phyloP scores from a whole-genome alignment of 1,140 invertebrate species.

The Drosophila quadrilineata region DNA sequence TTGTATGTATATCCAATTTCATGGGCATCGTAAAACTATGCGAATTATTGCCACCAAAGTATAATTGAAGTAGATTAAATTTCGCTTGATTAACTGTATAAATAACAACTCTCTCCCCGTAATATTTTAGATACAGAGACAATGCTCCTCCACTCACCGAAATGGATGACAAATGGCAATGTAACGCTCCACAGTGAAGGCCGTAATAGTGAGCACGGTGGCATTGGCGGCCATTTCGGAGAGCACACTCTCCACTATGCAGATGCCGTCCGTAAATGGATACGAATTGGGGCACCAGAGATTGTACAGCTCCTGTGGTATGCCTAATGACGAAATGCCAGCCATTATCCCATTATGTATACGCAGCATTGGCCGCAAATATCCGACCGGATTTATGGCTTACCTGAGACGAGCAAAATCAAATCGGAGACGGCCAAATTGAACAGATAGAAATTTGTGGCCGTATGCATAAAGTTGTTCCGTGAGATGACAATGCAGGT shows the following conservation, averaged over 20 bases:
- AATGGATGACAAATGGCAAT: slow-evolving; percentile 91
- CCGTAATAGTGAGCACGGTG: slow-evolving; percentile 94
- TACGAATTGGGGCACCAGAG: slow-evolving; percentile 90
- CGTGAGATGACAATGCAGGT: slow-evolving; percentile 92
- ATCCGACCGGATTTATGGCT: slow-evolving; percentile 6
- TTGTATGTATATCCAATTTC: slow-evolving; percentile 1
- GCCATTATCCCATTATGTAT: slow-evolving; percentile 29
- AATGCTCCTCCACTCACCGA: no score
- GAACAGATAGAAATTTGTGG: slow-evolving; percentile 93
- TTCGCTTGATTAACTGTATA: background rate
- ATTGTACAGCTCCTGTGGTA: slow-evolving; percentile 89
- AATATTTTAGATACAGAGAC: slow-evolving; percentile 11
- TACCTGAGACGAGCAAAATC: slow-evolving; percentile 86
- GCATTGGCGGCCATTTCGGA: slow-evolving; percentile 93
- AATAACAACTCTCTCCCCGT: no score
- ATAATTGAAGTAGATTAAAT: slow-evolving; percentile 1
- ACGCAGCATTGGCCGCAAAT: slow-evolving; percentile 1
- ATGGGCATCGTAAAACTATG: background rate
- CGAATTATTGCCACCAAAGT: slow-evolving; percentile 2
- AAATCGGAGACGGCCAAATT: slow-evolving; percentile 93
- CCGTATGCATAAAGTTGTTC: slow-evolving; percentile 90
- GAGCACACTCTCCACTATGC: slow-evolving; percentile 87
- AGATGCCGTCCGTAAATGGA: slow-evolving; percentile 88
- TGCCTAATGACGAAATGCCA: slow-evolving; percentile 74
- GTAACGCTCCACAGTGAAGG: slow-evolving; percentile 92